Evolutionary conservation across 2,797 vertebrate species (phyloP).

Genomic region (Cyprinodon diabolis): DNA sequence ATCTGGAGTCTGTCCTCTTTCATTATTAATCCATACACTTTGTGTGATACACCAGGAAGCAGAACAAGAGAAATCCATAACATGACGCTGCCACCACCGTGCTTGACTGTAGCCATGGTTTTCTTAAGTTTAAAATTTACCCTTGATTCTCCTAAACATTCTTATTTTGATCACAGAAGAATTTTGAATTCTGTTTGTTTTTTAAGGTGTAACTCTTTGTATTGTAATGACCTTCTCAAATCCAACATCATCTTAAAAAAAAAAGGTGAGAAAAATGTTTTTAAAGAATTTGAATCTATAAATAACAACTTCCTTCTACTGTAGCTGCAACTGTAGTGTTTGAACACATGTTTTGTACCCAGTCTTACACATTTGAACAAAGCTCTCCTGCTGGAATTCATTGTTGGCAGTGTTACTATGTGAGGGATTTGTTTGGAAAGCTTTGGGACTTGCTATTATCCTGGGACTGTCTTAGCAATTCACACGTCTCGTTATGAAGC

Average conservation of each 20-base stretch:
- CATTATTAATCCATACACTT: background rate
- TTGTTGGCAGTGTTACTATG: constrained; percentile 26
- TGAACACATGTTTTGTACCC: constrained; percentile 8
- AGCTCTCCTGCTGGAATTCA: background rate
- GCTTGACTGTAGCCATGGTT: background rate
- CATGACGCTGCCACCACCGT: background rate
- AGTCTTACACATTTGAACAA: background rate
- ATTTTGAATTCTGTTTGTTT: too few relatives aligned
- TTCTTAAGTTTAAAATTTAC: background rate
- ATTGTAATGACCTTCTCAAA: too few relatives aligned
- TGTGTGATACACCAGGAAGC: background rate
- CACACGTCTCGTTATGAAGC: constrained; percentile 30
- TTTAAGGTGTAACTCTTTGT: background rate
- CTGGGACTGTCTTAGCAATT: constrained; percentile 45
- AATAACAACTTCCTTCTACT: background rate
- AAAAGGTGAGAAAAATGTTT: too few relatives aligned
- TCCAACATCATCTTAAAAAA: too few relatives aligned
- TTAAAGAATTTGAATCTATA: background rate
- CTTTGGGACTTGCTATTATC: constrained; percentile 37
- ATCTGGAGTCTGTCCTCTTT: background rate
- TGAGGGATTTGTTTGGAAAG: constrained; percentile 32
- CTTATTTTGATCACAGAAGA: too few relatives aligned
- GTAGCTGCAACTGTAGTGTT: background rate
- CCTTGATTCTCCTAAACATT: background rate
- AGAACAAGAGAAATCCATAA: background rate